phyloP scores from a whole-genome alignment of 2,888 invertebrate species.

The Polietes domitor region DNA sequence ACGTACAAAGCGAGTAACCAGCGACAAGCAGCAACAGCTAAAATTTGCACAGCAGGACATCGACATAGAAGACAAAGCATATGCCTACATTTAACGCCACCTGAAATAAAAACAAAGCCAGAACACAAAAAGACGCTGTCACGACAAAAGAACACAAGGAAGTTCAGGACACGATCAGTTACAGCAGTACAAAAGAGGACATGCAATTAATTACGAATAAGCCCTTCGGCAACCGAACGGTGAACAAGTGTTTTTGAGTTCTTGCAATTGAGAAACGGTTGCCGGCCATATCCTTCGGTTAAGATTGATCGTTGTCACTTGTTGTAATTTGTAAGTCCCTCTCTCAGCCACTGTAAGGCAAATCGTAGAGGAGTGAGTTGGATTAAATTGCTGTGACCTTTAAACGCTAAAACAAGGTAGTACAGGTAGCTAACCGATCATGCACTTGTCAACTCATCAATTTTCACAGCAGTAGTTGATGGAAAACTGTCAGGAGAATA shows the following conservation, averaged over 20 bases:
- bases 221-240: slow-evolving; percentile 40
- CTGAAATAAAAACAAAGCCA: slow-evolving; percentile 47
- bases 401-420: not conserved
- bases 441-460: slow-evolving; percentile 51
- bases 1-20: not conserved
- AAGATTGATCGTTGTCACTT: slow-evolving; percentile 66
- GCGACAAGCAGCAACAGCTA: slow-evolving; percentile 38
- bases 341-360: slow-evolving; percentile 12
- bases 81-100: slow-evolving; percentile 61
- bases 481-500: slow-evolving; percentile 16
- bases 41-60: slow-evolving; percentile 60
- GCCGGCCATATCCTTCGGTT: not conserved
- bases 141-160: slow-evolving; percentile 23
- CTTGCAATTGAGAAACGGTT: slow-evolving; percentile 10
- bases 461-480: slow-evolving; percentile 48
- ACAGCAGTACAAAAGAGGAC: slow-evolving; percentile 52
- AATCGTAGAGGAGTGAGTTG: slow-evolving; percentile 40
- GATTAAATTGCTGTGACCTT: slow-evolving; percentile 40
- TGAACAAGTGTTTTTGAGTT: slow-evolving; percentile 58
- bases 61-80: slow-evolving; percentile 52
- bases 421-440: slow-evolving; percentile 52
- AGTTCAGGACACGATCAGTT: slow-evolving; percentile 25
- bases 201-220: slow-evolving; percentile 61
- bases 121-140: slow-evolving; percentile 1
- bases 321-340: slow-evolving; percentile 41